These are phyloP conservation scores for Lepus americanus DNA, from an alignment of 2,113 vertebrate species.

Conservation along the genomic window DNA sequence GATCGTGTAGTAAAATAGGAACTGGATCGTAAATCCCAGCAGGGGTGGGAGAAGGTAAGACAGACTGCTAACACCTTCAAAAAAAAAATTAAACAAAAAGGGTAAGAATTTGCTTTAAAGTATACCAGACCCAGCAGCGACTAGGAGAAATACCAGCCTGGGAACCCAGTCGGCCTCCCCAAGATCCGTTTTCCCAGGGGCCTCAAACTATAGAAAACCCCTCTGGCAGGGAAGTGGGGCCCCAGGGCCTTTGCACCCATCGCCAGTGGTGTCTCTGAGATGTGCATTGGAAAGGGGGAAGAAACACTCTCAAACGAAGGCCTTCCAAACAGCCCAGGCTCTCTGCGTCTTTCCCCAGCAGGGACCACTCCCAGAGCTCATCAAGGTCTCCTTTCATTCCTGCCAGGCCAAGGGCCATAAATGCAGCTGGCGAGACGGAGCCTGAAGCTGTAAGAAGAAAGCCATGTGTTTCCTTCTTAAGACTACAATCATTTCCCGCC, in stretches of 20 bases:
- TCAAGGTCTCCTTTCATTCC: constrained; percentile 78
- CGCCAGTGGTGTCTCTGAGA: neutral
- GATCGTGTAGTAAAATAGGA: constrained; percentile 79
- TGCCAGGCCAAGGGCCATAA: constrained; percentile 54
- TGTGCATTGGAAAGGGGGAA: constrained; percentile 58
- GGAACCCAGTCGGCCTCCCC: neutral
- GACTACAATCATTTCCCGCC: constrained; percentile 74
- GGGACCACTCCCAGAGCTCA: constrained; percentile 48
- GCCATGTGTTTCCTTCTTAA: constrained; percentile 81
- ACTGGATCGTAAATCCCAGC: constrained; percentile 79
- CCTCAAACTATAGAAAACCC: neutral
- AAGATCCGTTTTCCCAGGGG: neutral
- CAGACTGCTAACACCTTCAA: constrained; percentile 75
- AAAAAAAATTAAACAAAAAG: constrained; percentile 53
- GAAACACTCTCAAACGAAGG: neutral
- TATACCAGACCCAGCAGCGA: neutral
- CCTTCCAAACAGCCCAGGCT: neutral
- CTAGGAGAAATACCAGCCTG: neutral
- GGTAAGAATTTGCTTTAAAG: constrained; percentile 72
- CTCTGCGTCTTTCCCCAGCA: neutral
- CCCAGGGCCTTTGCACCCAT: neutral
- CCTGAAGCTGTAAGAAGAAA: constrained; percentile 75
- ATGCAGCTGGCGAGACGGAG: constrained; percentile 68
- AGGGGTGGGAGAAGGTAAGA: constrained; percentile 66
- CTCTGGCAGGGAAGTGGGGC: constrained; percentile 9